Percentiles rank a stretch among this genome's conserved stretches.
phyloP scores from a whole-genome alignment of 2,888 invertebrate species.

The Synanthedon andrenaeformis region DNA sequence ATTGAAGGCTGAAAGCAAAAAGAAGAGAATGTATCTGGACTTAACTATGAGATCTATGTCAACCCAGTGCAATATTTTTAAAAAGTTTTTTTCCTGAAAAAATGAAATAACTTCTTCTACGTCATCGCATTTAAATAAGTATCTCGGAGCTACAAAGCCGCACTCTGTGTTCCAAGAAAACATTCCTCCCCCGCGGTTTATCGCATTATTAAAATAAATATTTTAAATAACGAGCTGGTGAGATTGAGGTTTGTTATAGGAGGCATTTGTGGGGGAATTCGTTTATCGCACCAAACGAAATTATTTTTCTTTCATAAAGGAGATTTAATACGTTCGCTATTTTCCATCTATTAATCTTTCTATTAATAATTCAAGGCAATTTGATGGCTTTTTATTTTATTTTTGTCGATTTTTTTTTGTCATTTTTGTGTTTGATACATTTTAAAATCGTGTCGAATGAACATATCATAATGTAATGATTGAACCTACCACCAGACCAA shows the following conservation, averaged over 20 bases:
- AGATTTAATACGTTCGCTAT: conserved; percentile 10
- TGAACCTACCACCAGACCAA: too few species aligned
- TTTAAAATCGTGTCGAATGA: too few species aligned
- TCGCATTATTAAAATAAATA: conserved; percentile 35
- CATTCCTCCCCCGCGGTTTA: conserved; percentile 15
- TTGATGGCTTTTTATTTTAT: too few species aligned
- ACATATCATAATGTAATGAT: too few species aligned
- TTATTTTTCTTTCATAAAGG: conserved; percentile 24
- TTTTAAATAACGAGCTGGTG: conserved; percentile 30
- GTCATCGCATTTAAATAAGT: conserved; percentile 14
- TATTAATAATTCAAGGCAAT: too few species aligned
- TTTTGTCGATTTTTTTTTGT: too few species aligned
- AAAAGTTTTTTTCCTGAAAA: not conserved
- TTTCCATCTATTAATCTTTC: too few species aligned
- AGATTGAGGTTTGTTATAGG: conserved; percentile 21
- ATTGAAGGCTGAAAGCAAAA: too few species aligned
- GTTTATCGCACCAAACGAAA: conserved; percentile 20
- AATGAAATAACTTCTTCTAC: conserved; percentile 1
- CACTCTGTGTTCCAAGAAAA: conserved; percentile 13
- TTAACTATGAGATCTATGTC: not conserved
- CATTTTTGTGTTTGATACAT: too few species aligned
- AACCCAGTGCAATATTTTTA: not conserved
- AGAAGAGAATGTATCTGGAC: too few species aligned
- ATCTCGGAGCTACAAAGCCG: conserved; percentile 17
- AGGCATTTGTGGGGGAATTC: conserved; percentile 16